Percentiles rank a stretch among this genome's conserved stretches.
phyloP scores from a whole-genome alignment of 2,797 vertebrate species.

The Sebastes minor region DNA sequence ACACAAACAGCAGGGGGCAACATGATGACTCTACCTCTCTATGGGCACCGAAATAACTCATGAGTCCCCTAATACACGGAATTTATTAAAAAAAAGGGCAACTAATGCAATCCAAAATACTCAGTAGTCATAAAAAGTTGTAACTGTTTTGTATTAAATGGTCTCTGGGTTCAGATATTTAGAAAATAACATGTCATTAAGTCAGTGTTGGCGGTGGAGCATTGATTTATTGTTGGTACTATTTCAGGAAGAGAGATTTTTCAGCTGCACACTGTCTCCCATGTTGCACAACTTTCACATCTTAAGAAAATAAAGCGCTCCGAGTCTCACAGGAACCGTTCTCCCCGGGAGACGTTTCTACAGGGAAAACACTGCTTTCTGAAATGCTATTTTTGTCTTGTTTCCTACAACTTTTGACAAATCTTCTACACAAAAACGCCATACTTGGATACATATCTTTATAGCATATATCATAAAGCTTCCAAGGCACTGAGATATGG shows the following conservation, averaged over 20 bases:
- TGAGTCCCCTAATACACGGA: background rate
- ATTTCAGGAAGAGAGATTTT: conserved; percentile 10
- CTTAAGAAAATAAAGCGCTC: conserved; percentile 18
- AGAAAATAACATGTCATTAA: conserved; percentile 8
- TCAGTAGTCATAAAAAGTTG: background rate
- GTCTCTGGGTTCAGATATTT: conserved; percentile 28
- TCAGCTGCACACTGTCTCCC: conserved; percentile 20
- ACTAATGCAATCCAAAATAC: background rate
- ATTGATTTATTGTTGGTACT: background rate
- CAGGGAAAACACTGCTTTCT: conserved; percentile 25
- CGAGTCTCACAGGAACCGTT: conserved; percentile 14
- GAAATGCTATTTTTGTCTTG: conserved; percentile 13
- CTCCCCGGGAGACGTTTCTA: conserved; percentile 18
- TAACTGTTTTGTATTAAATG: conserved; percentile 1
- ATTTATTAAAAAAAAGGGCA: background rate
- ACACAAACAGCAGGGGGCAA: conserved; percentile 30
- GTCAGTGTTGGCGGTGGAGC: background rate
- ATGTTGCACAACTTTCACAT: conserved; percentile 35
- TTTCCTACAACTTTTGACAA: conserved; percentile 13
- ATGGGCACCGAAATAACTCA: background rate
- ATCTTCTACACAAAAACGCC: conserved; percentile 1
- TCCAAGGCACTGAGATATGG: background rate
- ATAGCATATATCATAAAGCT: background rate
- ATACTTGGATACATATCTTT: background rate
- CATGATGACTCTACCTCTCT: background rate